Base-by-base conservation (phyloP, 2,888 invertebrate genomes). In the Minunthozetes semirufus region DNA sequence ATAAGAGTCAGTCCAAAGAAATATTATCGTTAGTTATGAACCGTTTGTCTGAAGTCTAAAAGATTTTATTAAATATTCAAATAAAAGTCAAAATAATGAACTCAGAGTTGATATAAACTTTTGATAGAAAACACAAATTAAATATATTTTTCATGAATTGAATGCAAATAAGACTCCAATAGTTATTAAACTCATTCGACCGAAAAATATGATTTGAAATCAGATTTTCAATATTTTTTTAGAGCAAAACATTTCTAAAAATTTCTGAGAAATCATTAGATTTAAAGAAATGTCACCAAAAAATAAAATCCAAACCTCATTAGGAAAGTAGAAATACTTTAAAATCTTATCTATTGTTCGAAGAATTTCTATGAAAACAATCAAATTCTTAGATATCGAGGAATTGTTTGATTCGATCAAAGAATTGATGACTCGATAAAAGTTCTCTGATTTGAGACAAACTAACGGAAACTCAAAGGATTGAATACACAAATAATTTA, bases 401-500 rank as follows among this genome's bases (percentile, higher is more conserved):
- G 42, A 42, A 42, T 42, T 13, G 42, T 13, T 42, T 42, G 42
- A 42, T 42, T 42, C 13, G 11, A 9, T 42, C 42, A 42, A 42
- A 42, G 42, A 42, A 13, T 42, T 42, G 42, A 42, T 42, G 42
- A 42, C 13, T 42, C 42, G 42, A 42, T 42, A 42, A 42, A 42
- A 42, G 42, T 42, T 42, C n/a, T 42, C 9, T 42, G 42, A 19
- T 50, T 50, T 50, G n/a, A 19, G 50, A 56, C 56, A 56, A 56
- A 56, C 56, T 19, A 56, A 56, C 25, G 56, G 56, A 56, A 25
- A 56, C 13, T 56, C 19, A 56, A 56, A 19, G 19, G 56, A 13
- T 56, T 56, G 56, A 56, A 56, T 56, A 56, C 56, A 56, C 56
- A 56, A 56, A 56, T 56, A 56, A 56, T 56, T 56, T 22, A 56